Evolutionary conservation across 2,888 invertebrate genomes (phyloP), one percentile per base, ranked within the genome.

Genomic region (Caenorhabditis doughertyi): DNA sequence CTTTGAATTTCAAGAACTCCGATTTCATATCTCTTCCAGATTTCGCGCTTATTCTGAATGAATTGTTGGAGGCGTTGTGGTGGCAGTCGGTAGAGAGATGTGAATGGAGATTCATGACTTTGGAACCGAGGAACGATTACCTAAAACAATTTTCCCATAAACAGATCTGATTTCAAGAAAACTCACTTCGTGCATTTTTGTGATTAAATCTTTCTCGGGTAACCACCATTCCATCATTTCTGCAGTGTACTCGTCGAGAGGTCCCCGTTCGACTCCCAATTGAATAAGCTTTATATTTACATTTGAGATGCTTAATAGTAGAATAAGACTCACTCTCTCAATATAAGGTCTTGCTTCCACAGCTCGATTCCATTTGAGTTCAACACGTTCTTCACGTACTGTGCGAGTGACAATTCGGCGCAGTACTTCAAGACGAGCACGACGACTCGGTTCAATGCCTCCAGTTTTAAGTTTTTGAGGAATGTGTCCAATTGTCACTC

Each of bases 141-240:
- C 86, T 86, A 49, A 55, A 32, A 1, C 0, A 51, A 65, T 32
- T 21, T 27, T 51, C 3, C n/a, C 3, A n/a, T 32, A 35, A 51
- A 2, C 25, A 9, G 9, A 13, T 13, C 9, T 8, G 3, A 8
- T 13, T 9, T 39, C 13, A 62, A 79, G 25, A 13, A 60, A 58
- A 49, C 7, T 16, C 32, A 87, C 88, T 73, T 88, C 86, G 55
- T 85, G 79, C 84, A 88, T 83, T 64, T 88, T 88, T 27, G 70
- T 70, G 51, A 85, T 85, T 51, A 88, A 72, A 74, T 86, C 88
- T 27, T 85, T 84, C 55, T 91, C 91, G 27, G 87, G 84, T 35
- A 91, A 82, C 91, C 91, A 91, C 91, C 91, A 91, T 27, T 89
- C 84, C 81, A 88, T 85, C 91, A 91, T 91, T 68, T 91, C 89